Evolutionary conservation across 2,113 vertebrate species (phyloP).

Genomic region (Oenanthe melanoleuca): DNA sequence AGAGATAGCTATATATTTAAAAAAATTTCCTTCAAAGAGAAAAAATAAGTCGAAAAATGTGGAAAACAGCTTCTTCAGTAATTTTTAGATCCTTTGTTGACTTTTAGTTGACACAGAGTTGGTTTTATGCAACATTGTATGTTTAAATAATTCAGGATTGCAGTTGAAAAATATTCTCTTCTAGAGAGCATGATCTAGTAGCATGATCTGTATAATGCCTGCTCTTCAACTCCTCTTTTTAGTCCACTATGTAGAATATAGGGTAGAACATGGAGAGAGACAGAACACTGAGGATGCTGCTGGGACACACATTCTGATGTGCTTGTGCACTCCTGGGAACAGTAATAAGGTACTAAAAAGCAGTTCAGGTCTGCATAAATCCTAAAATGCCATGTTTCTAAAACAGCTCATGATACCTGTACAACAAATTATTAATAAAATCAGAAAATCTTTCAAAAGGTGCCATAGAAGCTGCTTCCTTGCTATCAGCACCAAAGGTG

Average conservation of each 20-base stretch:
- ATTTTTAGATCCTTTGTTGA: neutral
- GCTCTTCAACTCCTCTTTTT: neutral
- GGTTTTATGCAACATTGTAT: neutral
- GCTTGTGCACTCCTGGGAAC: neutral
- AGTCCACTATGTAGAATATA: neutral
- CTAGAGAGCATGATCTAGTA: too few relatives aligned
- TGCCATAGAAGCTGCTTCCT: neutral
- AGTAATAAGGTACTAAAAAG: neutral
- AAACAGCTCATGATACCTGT: neutral
- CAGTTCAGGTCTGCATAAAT: neutral
- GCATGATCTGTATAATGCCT: neutral
- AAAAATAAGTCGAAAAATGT: accelerated
- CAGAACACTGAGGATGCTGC: neutral
- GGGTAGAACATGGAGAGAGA: neutral
- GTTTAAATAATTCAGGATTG: neutral
- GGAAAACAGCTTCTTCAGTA: neutral
- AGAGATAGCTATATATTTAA: neutral
- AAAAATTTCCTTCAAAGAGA: neutral
- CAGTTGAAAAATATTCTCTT: neutral
- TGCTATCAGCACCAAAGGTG: neutral
- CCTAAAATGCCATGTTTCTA: neutral
- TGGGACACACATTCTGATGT: neutral
- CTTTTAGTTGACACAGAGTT: neutral
- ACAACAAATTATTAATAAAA: neutral
- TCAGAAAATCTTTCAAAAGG: neutral